A percentile compares a stretch with the other conserved stretches of the same genome.
These are phyloP conservation scores for Phaedon cochleariae DNA, from an alignment of 2,888 invertebrate species.

Conservation along the genomic window DNA sequence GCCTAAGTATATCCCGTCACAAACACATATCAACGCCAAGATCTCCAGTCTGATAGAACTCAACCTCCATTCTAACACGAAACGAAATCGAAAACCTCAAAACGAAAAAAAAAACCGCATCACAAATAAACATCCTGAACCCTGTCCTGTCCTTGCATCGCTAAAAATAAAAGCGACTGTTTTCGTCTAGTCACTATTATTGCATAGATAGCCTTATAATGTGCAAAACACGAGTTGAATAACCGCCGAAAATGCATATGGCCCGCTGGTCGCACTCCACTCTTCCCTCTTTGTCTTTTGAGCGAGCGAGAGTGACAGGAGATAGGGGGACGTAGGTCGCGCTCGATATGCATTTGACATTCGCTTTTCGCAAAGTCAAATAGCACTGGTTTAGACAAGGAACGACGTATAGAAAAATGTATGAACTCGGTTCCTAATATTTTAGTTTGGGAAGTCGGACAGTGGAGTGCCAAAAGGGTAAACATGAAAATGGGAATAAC, in stretches of 20 bases:
- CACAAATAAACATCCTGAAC: constrained; percentile 28
- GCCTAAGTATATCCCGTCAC: constrained; percentile 11
- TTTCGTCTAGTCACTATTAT: constrained; percentile 62
- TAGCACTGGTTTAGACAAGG: constrained; percentile 50
- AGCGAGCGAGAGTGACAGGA: constrained; percentile 19
- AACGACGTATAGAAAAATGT: constrained; percentile 50
- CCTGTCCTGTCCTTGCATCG: constrained; percentile 44
- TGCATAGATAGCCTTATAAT: constrained; percentile 59
- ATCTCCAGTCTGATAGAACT: background rate
- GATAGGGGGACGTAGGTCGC: constrained; percentile 18
- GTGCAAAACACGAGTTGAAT: constrained; percentile 60
- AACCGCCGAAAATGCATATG: constrained; percentile 57
- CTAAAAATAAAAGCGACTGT: constrained; percentile 55
- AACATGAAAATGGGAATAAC: too few species aligned
- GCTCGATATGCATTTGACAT: constrained; percentile 54
- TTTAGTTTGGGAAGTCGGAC: constrained; percentile 28
- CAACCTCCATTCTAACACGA: constrained; percentile 18
- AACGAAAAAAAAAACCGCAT: constrained; percentile 14
- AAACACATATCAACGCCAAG: constrained; percentile 12
- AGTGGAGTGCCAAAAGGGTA: constrained; percentile 20
- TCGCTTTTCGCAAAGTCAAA: constrained; percentile 60
- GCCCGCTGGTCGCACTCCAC: constrained; percentile 16
- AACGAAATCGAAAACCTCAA: constrained; percentile 11
- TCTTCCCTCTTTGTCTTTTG: constrained; percentile 24
- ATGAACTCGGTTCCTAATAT: constrained; percentile 43